A percentile compares a stretch with the other conserved stretches of the same genome.
These are phyloP conservation scores for Peromyscus eremicus DNA, from an alignment of 2,797 vertebrate genomes.

Conservation along the genomic window DNA sequence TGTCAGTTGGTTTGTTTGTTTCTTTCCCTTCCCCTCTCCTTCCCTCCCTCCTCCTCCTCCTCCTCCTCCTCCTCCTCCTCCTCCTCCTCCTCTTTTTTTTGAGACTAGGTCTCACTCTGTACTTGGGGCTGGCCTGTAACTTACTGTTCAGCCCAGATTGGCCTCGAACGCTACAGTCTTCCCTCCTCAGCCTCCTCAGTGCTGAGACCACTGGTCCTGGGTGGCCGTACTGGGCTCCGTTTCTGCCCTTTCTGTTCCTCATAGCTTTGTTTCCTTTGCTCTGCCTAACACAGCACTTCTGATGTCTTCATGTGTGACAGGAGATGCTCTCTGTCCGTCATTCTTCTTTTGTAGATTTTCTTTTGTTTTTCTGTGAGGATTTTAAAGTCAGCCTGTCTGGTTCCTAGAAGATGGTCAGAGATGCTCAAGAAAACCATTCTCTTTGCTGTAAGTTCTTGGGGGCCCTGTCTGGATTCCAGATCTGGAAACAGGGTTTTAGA, in stretches of 20 bases:
- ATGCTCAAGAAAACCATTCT: not conserved
- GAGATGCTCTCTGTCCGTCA: not conserved
- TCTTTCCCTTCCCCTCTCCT: not conserved
- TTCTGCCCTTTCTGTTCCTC: not conserved
- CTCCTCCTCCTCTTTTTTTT: no score
- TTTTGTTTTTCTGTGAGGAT: conserved; percentile 16
- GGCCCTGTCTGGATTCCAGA: not conserved
- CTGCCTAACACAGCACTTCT: not conserved
- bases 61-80: no score
- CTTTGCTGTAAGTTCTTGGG: not conserved
- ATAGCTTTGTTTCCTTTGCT: not conserved
- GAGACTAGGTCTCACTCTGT: not conserved
- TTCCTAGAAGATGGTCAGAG: conserved; percentile 8
- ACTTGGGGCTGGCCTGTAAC: not conserved
- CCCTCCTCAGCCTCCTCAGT: not conserved
- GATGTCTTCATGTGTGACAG: not conserved
- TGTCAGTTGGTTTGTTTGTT: not conserved
- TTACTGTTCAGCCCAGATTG: not conserved
- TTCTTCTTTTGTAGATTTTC: conserved; percentile 26
- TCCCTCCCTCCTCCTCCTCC: not conserved
- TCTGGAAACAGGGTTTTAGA: conserved; percentile 39
- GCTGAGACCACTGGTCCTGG: no score
- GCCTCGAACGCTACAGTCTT: not conserved
- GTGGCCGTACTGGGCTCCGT: not conserved
- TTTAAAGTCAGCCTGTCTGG: conserved; percentile 21